These are phyloP conservation scores for Notamacropus eugenii DNA, from an alignment of 2,797 vertebrate species.

Conservation along the genomic window DNA sequence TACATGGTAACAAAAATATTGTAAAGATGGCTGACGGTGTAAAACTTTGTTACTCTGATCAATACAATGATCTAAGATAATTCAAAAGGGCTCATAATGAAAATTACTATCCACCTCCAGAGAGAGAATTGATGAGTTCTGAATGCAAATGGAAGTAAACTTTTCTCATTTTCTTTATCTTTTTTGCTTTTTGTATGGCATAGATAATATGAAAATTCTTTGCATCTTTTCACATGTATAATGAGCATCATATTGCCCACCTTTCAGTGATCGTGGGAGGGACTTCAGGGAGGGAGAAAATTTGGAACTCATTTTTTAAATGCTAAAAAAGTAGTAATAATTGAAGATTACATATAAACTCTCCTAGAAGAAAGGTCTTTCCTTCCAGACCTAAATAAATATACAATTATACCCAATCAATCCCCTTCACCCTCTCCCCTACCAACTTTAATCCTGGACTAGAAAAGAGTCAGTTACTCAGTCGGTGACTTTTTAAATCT, in stretches of 20 bases:
- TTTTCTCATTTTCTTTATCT: background rate
- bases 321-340: background rate
- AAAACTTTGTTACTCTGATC: background rate
- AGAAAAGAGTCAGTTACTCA: background rate
- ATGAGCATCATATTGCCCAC: background rate
- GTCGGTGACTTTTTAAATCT: background rate
- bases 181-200: background rate
- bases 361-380: background rate
- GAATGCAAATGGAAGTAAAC: background rate
- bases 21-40: background rate
- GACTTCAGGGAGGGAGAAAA: background rate
- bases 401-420: background rate
- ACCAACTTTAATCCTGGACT: slow-evolving; percentile 19
- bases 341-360: background rate
- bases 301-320: background rate
- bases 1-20: background rate
- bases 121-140: background rate
- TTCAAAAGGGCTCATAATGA: background rate
- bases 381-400: background rate
- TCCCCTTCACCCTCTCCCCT: background rate
- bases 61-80: background rate
- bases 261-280: background rate
- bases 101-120: background rate
- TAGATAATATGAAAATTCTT: background rate
- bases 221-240: background rate